phyloP scores from a whole-genome alignment of 2,797 vertebrate genomes.

The Acrossocheilus fasciatus region DNA sequence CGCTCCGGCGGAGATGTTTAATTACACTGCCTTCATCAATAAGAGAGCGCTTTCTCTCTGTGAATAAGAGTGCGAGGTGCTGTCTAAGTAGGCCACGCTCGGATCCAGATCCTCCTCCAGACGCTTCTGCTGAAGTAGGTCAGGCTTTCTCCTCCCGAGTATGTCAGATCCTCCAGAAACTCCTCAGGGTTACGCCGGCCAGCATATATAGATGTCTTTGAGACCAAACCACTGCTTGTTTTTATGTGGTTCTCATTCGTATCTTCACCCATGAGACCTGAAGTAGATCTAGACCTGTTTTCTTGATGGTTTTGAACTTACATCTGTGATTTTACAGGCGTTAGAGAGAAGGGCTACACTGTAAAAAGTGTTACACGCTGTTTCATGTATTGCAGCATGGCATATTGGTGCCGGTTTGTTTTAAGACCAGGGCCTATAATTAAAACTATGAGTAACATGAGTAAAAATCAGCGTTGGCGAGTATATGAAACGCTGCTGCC shows the following conservation, averaged over 20 bases:
- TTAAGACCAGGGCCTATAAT: background rate
- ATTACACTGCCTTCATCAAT: constrained; percentile 2
- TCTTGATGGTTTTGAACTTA: background rate
- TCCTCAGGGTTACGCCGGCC: constrained; percentile 45
- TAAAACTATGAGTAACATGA: too few relatives aligned
- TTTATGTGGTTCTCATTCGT: background rate
- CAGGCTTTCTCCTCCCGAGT: constrained; percentile 62
- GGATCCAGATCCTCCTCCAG: constrained; percentile 44
- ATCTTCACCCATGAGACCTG: background rate
- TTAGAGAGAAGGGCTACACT: too few relatives aligned
- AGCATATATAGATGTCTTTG: background rate
- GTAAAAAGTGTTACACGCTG: background rate
- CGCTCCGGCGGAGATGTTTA: background rate
- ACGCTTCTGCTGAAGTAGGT: constrained; percentile 68
- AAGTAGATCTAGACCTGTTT: background rate
- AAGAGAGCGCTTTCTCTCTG: background rate
- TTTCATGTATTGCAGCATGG: background rate
- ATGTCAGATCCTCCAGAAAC: constrained; percentile 53
- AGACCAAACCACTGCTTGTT: background rate
- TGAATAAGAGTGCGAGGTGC: background rate
- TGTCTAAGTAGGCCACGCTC: constrained; percentile 67
- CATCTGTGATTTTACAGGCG: background rate
- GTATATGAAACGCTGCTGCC: too few relatives aligned
- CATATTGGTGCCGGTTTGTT: background rate
- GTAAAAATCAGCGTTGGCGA: too few relatives aligned